These are phyloP conservation scores for Syngnathus floridae DNA, from an alignment of 2,113 vertebrate species.

Conservation along the genomic window DNA sequence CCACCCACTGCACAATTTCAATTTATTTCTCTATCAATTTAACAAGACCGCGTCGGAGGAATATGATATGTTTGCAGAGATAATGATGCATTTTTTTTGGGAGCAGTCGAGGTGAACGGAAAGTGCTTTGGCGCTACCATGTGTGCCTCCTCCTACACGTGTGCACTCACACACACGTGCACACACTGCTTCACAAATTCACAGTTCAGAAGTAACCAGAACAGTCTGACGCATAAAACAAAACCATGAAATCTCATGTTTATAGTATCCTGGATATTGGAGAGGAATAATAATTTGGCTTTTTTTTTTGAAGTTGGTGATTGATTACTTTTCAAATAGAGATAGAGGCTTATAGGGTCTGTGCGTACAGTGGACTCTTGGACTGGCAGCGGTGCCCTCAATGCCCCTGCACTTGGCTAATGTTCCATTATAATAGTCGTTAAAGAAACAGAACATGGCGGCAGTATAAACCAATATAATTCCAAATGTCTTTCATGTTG, in stretches of 20 bases:
- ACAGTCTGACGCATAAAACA: background rate
- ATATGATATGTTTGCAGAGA: too few species aligned
- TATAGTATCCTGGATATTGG: background rate
- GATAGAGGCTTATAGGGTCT: background rate
- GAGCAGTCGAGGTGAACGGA: background rate
- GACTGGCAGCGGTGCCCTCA: background rate
- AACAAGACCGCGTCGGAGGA: background rate
- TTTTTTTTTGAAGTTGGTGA: too few species aligned
- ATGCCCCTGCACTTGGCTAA: background rate
- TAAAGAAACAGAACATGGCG: too few species aligned
- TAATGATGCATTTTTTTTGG: constrained; percentile 4
- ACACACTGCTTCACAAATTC: constrained; percentile 9
- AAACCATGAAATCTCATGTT: background rate
- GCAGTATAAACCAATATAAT: too few species aligned
- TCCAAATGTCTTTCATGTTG: too few species aligned
- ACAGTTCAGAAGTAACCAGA: background rate
- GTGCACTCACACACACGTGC: constrained; percentile 4
- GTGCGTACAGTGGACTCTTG: background rate
- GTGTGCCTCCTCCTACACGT: constrained; percentile 25
- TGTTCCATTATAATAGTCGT: background rate
- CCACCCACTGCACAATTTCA: background rate
- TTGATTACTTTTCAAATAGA: too few species aligned
- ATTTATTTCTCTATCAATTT: background rate
- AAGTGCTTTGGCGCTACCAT: constrained; percentile 24
- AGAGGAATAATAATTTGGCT: background rate